Evolutionary conservation across 2,888 invertebrate genomes (phyloP).

Genomic region (Aleiodes testaceus): DNA sequence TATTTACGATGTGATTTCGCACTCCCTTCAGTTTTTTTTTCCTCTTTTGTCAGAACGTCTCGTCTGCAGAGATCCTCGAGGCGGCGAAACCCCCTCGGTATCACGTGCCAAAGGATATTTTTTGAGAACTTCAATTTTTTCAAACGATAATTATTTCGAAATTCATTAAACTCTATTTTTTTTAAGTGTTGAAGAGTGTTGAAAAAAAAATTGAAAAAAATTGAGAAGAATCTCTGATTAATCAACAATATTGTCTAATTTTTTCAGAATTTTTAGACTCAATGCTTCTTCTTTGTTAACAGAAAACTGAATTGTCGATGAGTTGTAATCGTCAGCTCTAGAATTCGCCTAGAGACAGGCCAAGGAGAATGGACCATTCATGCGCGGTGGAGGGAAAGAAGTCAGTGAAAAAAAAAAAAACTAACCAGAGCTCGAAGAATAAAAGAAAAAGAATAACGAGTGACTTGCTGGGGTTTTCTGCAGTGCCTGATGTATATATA

Average conservation of each 20-base stretch:
- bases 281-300: background rate
- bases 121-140: slow-evolving; percentile 4
- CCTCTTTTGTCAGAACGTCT: slow-evolving; percentile 32
- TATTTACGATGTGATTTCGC: slow-evolving; percentile 23
- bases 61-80: slow-evolving; percentile 17
- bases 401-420: slow-evolving; percentile 4
- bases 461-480: slow-evolving; percentile 56
- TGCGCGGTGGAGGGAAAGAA: slow-evolving; percentile 54
- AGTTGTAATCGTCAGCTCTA: slow-evolving; percentile 49
- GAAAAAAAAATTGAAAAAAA: background rate
- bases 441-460: slow-evolving; percentile 51
- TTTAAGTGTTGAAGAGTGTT: background rate
- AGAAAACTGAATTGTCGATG: slow-evolving; percentile 40
- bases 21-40: slow-evolving; percentile 20
- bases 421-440: slow-evolving; percentile 34
- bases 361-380: slow-evolving; percentile 72
- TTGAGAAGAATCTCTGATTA: slow-evolving; percentile 31
- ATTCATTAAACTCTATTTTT: background rate
- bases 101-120: background rate
- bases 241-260: background rate
- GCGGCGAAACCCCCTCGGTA: slow-evolving; percentile 8
- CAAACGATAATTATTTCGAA: background rate
- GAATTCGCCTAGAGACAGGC: slow-evolving; percentile 67
- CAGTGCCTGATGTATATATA: slow-evolving; percentile 32
- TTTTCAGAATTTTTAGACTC: background rate